Percentiles rank a stretch among this genome's conserved stretches.
Conservation (phyloP, 2,888 invertebrate species). For the Myopa tessellatipennis region DNA sequence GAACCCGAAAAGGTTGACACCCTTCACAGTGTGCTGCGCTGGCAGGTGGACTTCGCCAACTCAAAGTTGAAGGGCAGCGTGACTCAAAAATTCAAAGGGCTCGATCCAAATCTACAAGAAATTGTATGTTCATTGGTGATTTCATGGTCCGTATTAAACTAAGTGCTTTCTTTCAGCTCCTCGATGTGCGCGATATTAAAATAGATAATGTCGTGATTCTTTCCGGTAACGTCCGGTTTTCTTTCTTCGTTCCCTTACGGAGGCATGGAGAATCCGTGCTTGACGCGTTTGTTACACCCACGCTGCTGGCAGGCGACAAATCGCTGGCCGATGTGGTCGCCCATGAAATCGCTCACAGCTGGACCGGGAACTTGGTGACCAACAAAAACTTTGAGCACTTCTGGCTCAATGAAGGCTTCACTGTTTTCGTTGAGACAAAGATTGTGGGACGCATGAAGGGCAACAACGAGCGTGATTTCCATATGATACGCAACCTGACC, state of each 20-base stretch:
- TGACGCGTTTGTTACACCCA: slow-evolving; percentile 96
- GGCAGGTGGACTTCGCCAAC: slow-evolving; percentile 78
- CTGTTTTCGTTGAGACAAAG: slow-evolving; percentile 91
- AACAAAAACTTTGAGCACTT: slow-evolving; percentile 95
- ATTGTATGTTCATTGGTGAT: slow-evolving; percentile 70
- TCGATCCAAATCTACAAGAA: slow-evolving; percentile 69
- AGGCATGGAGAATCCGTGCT: slow-evolving; percentile 97
- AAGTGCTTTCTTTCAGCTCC: slow-evolving; percentile 71
- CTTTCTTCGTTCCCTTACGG: slow-evolving; percentile 93
- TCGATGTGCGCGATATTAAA: slow-evolving; percentile 80
- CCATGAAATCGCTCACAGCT: slow-evolving; percentile 95
- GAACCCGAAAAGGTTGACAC: slow-evolving; percentile 80
- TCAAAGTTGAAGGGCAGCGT: slow-evolving; percentile 78
- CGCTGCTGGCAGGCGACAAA: slow-evolving; percentile 90
- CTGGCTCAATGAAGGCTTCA: slow-evolving; percentile 95
- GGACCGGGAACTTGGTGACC: slow-evolving; percentile 95
- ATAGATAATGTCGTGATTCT: slow-evolving; percentile 74
- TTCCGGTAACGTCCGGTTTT: slow-evolving; percentile 71
- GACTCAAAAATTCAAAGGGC: slow-evolving; percentile 72
- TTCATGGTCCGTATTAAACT: background rate
- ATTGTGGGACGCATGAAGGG: slow-evolving; percentile 79
- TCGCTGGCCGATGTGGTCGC: slow-evolving; percentile 91
- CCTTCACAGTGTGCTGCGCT: slow-evolving; percentile 74
- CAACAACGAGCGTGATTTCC: slow-evolving; percentile 79
- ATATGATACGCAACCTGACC: slow-evolving; percentile 81